phyloP scores from a whole-genome alignment of 2,797 vertebrate species.

The Pipistrellus pygmaeus region DNA sequence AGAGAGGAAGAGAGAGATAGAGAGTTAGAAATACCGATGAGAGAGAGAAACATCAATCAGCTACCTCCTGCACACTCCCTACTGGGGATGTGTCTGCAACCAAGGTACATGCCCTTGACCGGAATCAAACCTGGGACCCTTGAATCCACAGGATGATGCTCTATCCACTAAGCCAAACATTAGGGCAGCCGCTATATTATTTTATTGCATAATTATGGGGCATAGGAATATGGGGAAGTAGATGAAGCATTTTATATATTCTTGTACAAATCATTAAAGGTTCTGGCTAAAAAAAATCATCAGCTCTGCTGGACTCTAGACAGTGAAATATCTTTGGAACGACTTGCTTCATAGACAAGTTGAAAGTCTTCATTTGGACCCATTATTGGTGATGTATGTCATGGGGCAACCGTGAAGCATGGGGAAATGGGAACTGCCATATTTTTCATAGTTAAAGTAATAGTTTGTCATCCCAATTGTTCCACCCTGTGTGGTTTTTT shows the following conservation, averaged over 20 bases:
- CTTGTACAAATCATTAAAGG: not conserved
- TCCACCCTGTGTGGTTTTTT: not conserved
- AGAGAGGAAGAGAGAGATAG: no score
- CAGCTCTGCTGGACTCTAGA: not conserved
- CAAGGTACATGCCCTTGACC: no score
- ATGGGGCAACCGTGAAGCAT: not conserved
- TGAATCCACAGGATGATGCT: no score
- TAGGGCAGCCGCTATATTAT: not conserved
- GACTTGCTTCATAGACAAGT: conserved; percentile 13
- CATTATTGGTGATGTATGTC: not conserved
- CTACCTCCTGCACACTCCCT: no score
- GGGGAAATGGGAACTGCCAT: not conserved
- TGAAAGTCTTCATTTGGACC: conserved; percentile 26
- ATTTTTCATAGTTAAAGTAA: conserved; percentile 1
- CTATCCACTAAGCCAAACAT: no score
- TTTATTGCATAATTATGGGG: not conserved
- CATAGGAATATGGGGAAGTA: not conserved
- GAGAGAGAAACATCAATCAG: no score
- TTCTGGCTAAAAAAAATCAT: conserved; percentile 33
- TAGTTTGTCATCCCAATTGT: conserved; percentile 25
- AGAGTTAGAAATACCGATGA: no score
- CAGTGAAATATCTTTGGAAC: conserved; percentile 19
- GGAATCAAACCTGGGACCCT: no score
- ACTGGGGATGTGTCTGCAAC: no score
- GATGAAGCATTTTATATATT: not conserved